Evolutionary conservation across 2,797 vertebrate genomes (phyloP), one percentile per base, ranked within the genome.

Genomic region (Chaunax sp.): DNA sequence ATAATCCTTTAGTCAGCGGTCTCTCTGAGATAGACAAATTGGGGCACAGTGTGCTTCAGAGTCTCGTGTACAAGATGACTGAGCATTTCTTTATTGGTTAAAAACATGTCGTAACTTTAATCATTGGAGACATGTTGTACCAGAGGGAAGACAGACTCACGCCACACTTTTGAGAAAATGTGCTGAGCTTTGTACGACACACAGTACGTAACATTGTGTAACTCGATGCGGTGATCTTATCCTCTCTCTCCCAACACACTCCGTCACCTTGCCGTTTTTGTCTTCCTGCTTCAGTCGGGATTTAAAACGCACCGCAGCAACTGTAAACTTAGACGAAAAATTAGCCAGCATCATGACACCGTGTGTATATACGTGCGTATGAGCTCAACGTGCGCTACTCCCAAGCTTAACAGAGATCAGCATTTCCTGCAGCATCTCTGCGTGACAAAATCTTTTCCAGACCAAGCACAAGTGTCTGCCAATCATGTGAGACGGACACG

Each of bases 401-500:
- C n/a, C 4, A 20, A 33, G 58, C 43, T 43, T 70, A 38, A 60
- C 11, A 50, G 33, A 47, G 70, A 60, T 75, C 55, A 68, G 69
- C 22, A 5, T 38, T 75, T 69, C 62, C 8, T 26, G 58, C 45
- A 30, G 25, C 62, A 37, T 25, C 57, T 28, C 38, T 47, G 68
- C 59, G 28, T 38, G 74, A 68, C 64, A 64, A 6, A 49, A 33
- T 38, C 43, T 40, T 73, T 70, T 78, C 49, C 63, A 58, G 46
- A 22, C 20, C 14, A 15, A 52, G n/a, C 85, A 78, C 75, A 80
- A 57, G 86, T 26, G 67, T 70, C 77, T 74, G 77, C 79, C 87
- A 72, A 51, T 89, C 82, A 87, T 25, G 22, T 12, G 11, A 33
- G 35, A 37, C 37, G n/a, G 55, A 1, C 0, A 26, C 0, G 55